phyloP scores from a whole-genome alignment of 2,797 vertebrate genomes.

The Sebastes hubbsi region DNA sequence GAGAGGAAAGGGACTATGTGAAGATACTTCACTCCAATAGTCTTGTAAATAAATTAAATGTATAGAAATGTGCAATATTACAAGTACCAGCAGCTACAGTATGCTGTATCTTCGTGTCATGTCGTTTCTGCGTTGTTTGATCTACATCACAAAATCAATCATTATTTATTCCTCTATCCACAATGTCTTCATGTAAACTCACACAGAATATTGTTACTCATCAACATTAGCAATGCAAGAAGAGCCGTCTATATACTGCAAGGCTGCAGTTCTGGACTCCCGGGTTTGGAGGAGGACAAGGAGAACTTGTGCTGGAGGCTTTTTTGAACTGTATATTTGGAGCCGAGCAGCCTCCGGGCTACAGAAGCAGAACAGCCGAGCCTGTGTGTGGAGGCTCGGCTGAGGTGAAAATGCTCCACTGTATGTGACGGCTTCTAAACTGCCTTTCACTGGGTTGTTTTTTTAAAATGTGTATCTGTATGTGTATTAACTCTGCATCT shows the following conservation, averaged over 20 bases:
- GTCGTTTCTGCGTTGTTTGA: constrained; percentile 8
- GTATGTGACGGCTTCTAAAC: constrained; percentile 48
- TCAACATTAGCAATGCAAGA: constrained; percentile 54
- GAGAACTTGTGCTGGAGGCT: constrained; percentile 65
- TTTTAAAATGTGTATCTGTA: constrained; percentile 30
- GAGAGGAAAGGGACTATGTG: neutral
- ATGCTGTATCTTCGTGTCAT: constrained; percentile 6
- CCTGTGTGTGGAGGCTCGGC: constrained; percentile 54
- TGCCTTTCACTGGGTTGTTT: constrained; percentile 30
- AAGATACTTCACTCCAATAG: neutral
- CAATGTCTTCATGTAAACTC: neutral
- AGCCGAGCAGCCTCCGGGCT: constrained; percentile 42
- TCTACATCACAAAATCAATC: neutral
- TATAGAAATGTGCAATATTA: neutral
- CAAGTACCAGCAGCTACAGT: neutral
- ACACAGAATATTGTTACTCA: constrained; percentile 56
- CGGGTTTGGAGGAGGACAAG: constrained; percentile 52
- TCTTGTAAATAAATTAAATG: neutral
- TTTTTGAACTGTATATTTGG: constrained; percentile 68
- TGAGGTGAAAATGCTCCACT: constrained; percentile 59
- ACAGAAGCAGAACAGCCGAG: constrained; percentile 60
- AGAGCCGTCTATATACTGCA: neutral
- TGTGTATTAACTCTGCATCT: constrained; percentile 23
- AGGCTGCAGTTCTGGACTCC: constrained; percentile 19
- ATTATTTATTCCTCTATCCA: neutral